Evolutionary conservation across 2,888 invertebrate genomes (phyloP).

Genomic region (Conops quadrifasciatus): DNA sequence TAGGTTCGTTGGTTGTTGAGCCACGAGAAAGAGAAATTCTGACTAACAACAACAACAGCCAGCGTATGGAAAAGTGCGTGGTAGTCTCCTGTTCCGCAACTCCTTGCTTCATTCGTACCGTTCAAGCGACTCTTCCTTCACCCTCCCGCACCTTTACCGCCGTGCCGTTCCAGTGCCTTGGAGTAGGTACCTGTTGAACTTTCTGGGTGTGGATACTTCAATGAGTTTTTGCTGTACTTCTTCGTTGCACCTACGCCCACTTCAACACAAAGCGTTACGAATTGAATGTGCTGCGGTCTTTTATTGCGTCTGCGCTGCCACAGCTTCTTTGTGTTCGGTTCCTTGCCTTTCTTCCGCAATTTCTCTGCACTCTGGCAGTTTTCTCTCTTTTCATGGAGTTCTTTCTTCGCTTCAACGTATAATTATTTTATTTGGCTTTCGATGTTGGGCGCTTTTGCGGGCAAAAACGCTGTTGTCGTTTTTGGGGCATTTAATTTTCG

Average conservation of each 20-base stretch:
- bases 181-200: slow-evolving; percentile 46
- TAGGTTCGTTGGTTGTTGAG: slow-evolving; percentile 9
- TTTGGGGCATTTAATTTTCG: slow-evolving; percentile 1
- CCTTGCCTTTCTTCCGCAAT: slow-evolving; percentile 12
- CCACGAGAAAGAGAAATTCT: slow-evolving; percentile 31
- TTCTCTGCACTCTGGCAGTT: slow-evolving; percentile 14
- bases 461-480: background rate
- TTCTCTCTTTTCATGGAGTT: slow-evolving; percentile 37
- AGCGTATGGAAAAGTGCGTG: slow-evolving; percentile 28
- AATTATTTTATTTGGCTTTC: slow-evolving; percentile 53
- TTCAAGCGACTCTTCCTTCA: background rate
- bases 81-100: slow-evolving; percentile 10
- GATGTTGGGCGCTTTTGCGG: background rate
- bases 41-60: slow-evolving; percentile 13
- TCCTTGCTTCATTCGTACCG: background rate
- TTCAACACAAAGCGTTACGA: slow-evolving; percentile 38
- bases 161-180: slow-evolving; percentile 31
- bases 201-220: slow-evolving; percentile 46
- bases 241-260: slow-evolving; percentile 62
- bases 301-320: slow-evolving; percentile 22
- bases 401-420: slow-evolving; percentile 46
- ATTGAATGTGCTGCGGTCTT: slow-evolving; percentile 9
- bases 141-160: slow-evolving; percentile 15
- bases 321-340: slow-evolving; percentile 4
- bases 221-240: slow-evolving; percentile 30